Evolutionary conservation across 2,888 invertebrate genomes (phyloP).

Genomic region (Dermolepida albohirtum): DNA sequence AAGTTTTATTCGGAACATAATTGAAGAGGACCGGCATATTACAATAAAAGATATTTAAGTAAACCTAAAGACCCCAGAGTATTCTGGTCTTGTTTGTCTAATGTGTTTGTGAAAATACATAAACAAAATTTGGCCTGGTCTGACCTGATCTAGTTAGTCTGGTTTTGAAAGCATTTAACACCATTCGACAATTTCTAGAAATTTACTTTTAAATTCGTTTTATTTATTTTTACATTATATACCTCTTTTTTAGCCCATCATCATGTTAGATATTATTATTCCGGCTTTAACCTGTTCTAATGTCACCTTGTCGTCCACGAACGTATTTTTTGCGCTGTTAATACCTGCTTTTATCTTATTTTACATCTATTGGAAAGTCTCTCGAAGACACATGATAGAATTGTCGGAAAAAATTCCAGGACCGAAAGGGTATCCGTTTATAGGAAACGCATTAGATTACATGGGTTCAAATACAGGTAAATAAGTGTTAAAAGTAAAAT

Average conservation of each 20-base stretch:
- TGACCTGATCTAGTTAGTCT: no score
- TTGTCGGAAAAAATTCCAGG: slow-evolving; percentile 80
- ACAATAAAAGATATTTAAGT: no score
- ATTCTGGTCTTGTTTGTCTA: no score
- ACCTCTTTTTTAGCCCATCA: neutral
- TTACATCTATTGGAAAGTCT: slow-evolving; percentile 81
- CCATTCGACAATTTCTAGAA: no score
- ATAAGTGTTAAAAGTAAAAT: neutral
- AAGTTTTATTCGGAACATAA: no score
- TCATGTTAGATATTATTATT: slow-evolving; percentile 11
- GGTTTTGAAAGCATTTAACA: no score
- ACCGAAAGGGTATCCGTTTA: slow-evolving; percentile 76
- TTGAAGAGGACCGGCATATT: no score
- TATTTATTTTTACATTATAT: no score
- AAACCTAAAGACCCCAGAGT: no score
- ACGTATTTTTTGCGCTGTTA: slow-evolving; percentile 79
- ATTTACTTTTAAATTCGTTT: no score
- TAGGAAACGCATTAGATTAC: slow-evolving; percentile 82
- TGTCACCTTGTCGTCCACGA: slow-evolving; percentile 69
- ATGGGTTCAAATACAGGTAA: slow-evolving; percentile 80
- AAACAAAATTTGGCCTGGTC: no score
- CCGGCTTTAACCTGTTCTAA: slow-evolving; percentile 5
- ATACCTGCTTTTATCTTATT: slow-evolving; percentile 76
- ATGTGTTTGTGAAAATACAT: no score
- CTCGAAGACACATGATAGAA: slow-evolving; percentile 77